Evolutionary conservation across 53 echinoderm and acorn worm genomes (phyloP), one percentile per base, ranked within the genome.

Genomic region (Henricia sp.): DNA sequence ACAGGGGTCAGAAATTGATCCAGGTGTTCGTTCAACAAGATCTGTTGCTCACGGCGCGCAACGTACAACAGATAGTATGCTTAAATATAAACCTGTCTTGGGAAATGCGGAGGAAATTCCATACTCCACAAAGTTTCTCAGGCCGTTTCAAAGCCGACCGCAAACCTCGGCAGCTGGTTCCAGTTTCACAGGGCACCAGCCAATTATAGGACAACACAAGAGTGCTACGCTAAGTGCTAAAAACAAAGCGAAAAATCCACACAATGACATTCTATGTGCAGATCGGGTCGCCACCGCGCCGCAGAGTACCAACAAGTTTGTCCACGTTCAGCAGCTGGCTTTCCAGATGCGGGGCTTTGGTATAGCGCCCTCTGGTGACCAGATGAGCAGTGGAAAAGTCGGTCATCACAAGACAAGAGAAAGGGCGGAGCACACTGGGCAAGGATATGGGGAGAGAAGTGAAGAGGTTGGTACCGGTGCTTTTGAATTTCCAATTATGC

Each of bases 281-380:
- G 72, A 83, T 13, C 62, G 85, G 34, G 48, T 57, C 59, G n/a
- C n/a, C n/a, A 76, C 78, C 46, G 77, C 84, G 16, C 82, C 92
- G 0, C 86, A 82, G 38, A 59, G 86, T 17, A 82, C 90, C 28
- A 85, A 83, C 11, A 71, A 91, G 59, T 90, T 86, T 60, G 82
- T 90, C 71, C 84, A 80, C 14, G 90, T 94, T 19, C 91, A 90
- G 36, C 85, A 91, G 50, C 71, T 94, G 21, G 82, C 91, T 11
- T 66, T 94, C 46, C 91, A 94, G 85, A 86, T 70, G 67, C 65
- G 86, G 14, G 70, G 84, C 2, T 38, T 67, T 16, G 65, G 86
- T 17, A 53, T 74, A 52, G 86, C 65, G 65, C 80, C 80, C 50
- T 63, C 80, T 48, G 35, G 80, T 80, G 80, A 80, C 48, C 50